These are phyloP conservation scores for honey bee (Apis mellifera) DNA, from an alignment of 1,140 invertebrate species.

Conservation along the genomic window DNA sequence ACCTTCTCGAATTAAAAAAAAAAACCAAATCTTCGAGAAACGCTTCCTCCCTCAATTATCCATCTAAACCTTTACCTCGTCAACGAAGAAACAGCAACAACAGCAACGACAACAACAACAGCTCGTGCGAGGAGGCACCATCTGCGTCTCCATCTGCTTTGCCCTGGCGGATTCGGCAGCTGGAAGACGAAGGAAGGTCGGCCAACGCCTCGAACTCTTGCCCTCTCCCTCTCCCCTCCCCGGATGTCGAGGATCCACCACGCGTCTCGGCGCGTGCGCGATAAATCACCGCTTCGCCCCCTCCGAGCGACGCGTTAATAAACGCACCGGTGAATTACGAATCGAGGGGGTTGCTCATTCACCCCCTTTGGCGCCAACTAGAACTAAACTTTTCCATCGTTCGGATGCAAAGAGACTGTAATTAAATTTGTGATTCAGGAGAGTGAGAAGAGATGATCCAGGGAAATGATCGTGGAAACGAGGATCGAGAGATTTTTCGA, in stretches of 20 bases:
- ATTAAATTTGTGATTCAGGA: conserved; percentile 36
- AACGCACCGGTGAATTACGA: conserved; percentile 70
- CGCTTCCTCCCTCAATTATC: too few species aligned
- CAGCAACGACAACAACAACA: neutral
- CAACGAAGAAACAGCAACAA: neutral
- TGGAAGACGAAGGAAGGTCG: conserved; percentile 64
- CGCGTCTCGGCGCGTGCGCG: conserved; percentile 52
- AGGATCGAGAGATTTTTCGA: neutral
- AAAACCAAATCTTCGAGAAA: too few species aligned
- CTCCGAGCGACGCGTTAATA: conserved; percentile 73
- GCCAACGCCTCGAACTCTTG: conserved; percentile 62
- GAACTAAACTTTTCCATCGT: neutral
- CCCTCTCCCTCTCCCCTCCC: too few species aligned
- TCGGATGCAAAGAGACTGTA: neutral
- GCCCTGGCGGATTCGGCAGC: conserved; percentile 66
- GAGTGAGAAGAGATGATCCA: neutral
- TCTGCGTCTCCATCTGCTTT: conserved; percentile 70
- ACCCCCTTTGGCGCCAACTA: conserved; percentile 18
- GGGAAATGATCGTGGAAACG: conserved; percentile 34
- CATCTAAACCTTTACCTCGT: too few species aligned
- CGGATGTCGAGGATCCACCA: conserved; percentile 27
- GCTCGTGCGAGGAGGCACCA: conserved; percentile 39
- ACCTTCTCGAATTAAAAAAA: too few species aligned
- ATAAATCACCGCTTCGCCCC: conserved; percentile 71
- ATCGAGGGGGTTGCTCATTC: conserved; percentile 51